Base-by-base conservation (phyloP, 2,797 vertebrate species). In the Denticeps clupeoides region DNA sequence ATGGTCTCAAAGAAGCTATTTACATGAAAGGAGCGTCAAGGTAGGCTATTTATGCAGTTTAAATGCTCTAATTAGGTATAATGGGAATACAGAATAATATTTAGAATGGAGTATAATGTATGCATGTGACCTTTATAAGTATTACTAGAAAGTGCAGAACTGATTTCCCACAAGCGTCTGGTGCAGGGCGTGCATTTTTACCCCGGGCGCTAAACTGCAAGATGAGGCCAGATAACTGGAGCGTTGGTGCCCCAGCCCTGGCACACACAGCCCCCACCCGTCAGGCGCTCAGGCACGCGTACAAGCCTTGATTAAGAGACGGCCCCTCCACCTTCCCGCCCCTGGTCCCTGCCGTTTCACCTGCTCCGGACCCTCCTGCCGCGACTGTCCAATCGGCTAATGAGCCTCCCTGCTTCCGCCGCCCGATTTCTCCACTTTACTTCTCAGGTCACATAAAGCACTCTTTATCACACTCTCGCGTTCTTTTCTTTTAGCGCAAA, bases 41-140 rank as follows among this genome's bases (percentile, higher is more conserved):
- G 50, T 13, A 11, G 32, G 29, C 26, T 45, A 41, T 52, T 47
- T 54, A 42, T 51, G 42, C n/a, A 9, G 45, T 27, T 57, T 51
- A 61, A 56, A 41, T 19, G 19, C 35, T 28, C 44, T 56, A 62
- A 61, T 58, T 31, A 61, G 56, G 59, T 66, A 51, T 55, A 55
- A 63, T 59, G 9, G 45, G 38, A 49, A 22, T 2, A 74, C n/a
- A n/a, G n/a, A n/a, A n/a, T n/a, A n/a, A n/a, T n/a, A n/a, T n/a
- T n/a, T n/a, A n/a, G n/a, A n/a, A n/a, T n/a, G n/a, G n/a, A n/a
- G n/a, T n/a, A n/a, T n/a, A n/a, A n/a, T n/a, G n/a, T 70, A 77
- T 75, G 68, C 64, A 74, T 69, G 53, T 62, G 68, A 72, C 69
- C 77, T 80, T 74, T 67, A 16, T n/a, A n/a, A n/a, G n/a, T n/a